Evolutionary conservation across 2,113 vertebrate species (phyloP).

Genomic region (Lophochroa leadbeateri): DNA sequence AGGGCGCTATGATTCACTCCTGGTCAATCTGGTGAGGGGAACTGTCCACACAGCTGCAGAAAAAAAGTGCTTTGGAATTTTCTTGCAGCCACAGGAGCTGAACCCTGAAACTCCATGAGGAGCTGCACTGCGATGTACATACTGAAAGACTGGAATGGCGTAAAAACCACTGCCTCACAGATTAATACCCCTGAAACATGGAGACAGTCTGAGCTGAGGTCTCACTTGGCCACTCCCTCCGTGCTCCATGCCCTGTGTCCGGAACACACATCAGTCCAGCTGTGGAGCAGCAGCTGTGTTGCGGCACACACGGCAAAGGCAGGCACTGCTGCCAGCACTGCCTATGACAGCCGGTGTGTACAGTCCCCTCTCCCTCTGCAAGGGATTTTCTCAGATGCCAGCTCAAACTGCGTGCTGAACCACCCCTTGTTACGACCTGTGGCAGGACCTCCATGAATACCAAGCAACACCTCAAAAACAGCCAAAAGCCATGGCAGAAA

Average conservation of each 20-base stretch:
- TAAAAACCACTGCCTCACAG: background rate
- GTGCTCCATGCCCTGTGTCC: background rate
- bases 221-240: background rate
- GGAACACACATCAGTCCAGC: fast-evolving
- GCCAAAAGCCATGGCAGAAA: background rate
- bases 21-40: background rate
- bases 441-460: background rate
- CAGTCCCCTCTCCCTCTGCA: fast-evolving
- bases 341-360: fast-evolving
- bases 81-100: background rate
- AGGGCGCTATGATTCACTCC: fast-evolving
- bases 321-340: background rate
- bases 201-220: background rate
- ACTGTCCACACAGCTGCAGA: fast-evolving
- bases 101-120: background rate
- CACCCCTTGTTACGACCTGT: background rate
- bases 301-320: fast-evolving
- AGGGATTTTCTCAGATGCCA: background rate
- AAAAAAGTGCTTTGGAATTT: background rate
- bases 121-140: background rate
- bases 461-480: fast-evolving
- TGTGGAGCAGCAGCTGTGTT: fast-evolving
- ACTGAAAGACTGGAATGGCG: background rate
- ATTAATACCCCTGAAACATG: background rate
- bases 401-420: background rate